Evolutionary conservation across 2,888 invertebrate genomes (phyloP), one percentile per base, ranked within the genome.

Genomic region (Dorcus hopei): DNA sequence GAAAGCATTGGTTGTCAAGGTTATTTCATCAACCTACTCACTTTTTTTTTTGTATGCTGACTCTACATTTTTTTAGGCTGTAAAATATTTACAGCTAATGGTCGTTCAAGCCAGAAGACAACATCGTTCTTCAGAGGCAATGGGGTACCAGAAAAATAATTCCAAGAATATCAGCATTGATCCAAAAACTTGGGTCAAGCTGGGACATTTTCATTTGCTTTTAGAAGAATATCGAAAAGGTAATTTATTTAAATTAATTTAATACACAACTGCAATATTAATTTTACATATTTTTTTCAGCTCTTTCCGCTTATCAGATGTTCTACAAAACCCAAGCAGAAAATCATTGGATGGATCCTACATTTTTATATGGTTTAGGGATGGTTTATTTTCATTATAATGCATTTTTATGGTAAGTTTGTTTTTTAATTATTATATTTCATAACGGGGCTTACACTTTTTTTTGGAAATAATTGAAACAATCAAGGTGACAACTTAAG

Each of bases 321-420:
- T 95, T 91, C 79, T 90, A 87, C 73, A 87, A 87, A 39, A 79
- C 91, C 33, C 88, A 90, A 72, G 83, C 84, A 7, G 90, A 90
- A 64, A 77, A 76, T 59, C 89, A 91, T 72, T 95, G 95, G 92
- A 90, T 90, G 77, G 93, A 97, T 79, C 87, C 93, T 1, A 83
- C 90, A 9, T 97, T 96, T 76, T 83, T 97, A 38, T 99, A 96
- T 78, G 98, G 98, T 23, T 83, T 97, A 48, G 98, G 97, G 1
- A 83, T 98, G 47, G 95, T 95, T 61, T 98, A 98, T 78, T 97
- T 95, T 77, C 96, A 98, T 79, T 98, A 90, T 81, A 95, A 95
- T 76, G 91, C 94, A 40, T 97, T 91, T 80, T 90, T 93, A 77
- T 95, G 95, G 98, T 98, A 79, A 93, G 95, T 89, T 42, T 56